These are phyloP conservation scores for Campopleginae sp. DNA, from an alignment of 2,888 invertebrate species.

Conservation along the genomic window DNA sequence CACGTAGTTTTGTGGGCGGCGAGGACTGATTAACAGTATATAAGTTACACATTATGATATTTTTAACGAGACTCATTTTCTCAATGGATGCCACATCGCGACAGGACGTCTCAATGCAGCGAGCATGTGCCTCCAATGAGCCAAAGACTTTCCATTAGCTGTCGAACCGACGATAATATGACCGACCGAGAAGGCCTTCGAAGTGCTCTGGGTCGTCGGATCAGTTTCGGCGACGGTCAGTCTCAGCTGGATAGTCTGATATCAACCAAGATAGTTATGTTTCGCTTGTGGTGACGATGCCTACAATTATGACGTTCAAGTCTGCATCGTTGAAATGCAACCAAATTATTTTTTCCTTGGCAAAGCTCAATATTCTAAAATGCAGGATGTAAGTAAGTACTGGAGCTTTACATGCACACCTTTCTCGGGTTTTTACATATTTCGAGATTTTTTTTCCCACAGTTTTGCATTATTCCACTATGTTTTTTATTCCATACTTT, in stretches of 20 bases:
- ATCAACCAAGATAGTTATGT: neutral
- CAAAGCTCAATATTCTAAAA: too few species aligned
- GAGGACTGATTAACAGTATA: slow-evolving; percentile 52
- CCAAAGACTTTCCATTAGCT: slow-evolving; percentile 89
- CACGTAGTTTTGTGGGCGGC: slow-evolving; percentile 63
- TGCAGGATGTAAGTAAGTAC: too few species aligned
- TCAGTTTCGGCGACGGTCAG: slow-evolving; percentile 87
- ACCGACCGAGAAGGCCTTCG: slow-evolving; percentile 89
- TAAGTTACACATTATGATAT: slow-evolving; percentile 29
- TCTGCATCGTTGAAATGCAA: too few species aligned
- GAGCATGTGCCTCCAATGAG: slow-evolving; percentile 94
- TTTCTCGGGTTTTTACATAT: too few species aligned
- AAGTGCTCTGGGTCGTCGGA: slow-evolving; percentile 81
- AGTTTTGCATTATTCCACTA: too few species aligned
- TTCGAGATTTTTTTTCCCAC: too few species aligned
- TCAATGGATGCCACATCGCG: slow-evolving; percentile 93
- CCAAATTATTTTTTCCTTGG: too few species aligned
- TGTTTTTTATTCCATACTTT: too few species aligned
- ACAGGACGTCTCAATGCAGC: slow-evolving; percentile 91
- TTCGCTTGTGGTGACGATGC: neutral
- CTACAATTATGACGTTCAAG: too few species aligned
- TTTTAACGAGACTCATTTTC: slow-evolving; percentile 81
- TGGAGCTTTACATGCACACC: too few species aligned
- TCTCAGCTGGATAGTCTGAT: slow-evolving; percentile 90
- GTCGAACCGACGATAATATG: slow-evolving; percentile 92